These are phyloP conservation scores for Xiphorhynchus elegans DNA, from an alignment of 2,113 vertebrate genomes.

Conservation along the genomic window DNA sequence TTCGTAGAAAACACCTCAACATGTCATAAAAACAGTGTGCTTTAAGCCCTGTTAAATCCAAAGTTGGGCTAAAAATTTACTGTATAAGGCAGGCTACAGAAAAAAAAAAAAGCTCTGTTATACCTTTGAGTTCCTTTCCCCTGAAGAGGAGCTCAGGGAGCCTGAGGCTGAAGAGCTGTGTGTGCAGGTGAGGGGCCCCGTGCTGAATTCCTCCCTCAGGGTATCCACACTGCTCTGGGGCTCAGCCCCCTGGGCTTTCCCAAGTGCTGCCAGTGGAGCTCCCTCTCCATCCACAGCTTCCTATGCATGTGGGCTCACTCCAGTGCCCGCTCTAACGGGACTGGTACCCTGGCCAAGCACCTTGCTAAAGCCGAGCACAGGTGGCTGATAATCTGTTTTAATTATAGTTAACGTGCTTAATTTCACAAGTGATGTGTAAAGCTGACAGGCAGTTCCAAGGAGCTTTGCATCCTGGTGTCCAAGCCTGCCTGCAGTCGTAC, in stretches of 20 bases:
- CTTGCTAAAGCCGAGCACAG: not conserved
- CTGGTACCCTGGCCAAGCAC: not conserved
- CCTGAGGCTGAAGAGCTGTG: not conserved
- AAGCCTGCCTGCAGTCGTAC: not conserved
- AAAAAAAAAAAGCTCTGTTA: not conserved
- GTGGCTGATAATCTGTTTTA: constrained; percentile 33
- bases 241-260: not conserved
- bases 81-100: not conserved
- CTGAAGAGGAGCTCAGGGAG: not conserved
- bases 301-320: not conserved
- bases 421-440: not conserved
- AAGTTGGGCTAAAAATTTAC: not conserved
- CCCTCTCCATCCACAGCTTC: not conserved
- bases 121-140: not conserved
- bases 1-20: not conserved
- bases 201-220: not conserved
- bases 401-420: constrained; percentile 21
- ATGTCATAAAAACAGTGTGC: not conserved
- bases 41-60: not conserved
- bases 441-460: not conserved
- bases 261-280: not conserved
- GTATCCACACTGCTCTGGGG: no score
- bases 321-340: accelerated
- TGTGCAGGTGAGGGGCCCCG: accelerated
- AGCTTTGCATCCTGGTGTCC: not conserved